Evolutionary conservation across 2,113 vertebrate genomes (phyloP).

Genomic region (Myiopsitta monachus): DNA sequence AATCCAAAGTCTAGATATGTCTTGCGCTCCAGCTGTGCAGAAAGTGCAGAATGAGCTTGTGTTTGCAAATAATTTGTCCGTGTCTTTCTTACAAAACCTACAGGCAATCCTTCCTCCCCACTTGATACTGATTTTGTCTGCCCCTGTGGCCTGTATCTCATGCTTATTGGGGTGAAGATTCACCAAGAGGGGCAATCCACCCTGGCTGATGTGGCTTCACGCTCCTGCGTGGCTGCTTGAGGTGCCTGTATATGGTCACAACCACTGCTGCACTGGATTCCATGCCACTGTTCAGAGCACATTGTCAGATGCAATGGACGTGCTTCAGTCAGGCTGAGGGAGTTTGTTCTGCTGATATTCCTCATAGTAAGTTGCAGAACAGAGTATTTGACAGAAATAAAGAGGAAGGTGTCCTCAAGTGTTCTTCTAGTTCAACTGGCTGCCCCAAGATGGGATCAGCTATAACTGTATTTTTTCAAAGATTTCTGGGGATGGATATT

Average conservation of each 20-base stretch:
- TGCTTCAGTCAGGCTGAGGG: rapidly evolving
- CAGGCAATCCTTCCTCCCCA: neutral
- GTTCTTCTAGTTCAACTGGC: neutral
- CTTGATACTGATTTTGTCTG: neutral
- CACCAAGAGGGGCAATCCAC: neutral
- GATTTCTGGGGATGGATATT: neutral
- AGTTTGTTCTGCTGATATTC: neutral
- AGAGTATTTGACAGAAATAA: neutral
- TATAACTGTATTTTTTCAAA: neutral
- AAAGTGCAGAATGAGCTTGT: neutral
- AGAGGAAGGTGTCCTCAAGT: neutral
- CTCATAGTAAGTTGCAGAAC: neutral
- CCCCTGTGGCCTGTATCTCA: neutral
- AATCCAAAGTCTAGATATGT: neutral
- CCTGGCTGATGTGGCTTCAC: neutral
- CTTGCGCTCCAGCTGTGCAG: neutral
- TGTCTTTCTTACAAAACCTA: neutral
- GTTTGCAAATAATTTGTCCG: neutral
- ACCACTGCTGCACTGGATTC: neutral
- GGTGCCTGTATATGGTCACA: neutral
- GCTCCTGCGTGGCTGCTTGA: rapidly evolving
- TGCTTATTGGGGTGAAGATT: neutral
- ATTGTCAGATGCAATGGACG: neutral
- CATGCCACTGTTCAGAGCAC: neutral
- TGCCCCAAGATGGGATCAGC: neutral